phyloP scores from a whole-genome alignment of 2,797 vertebrate genomes.

The Urophycis tenuis region DNA sequence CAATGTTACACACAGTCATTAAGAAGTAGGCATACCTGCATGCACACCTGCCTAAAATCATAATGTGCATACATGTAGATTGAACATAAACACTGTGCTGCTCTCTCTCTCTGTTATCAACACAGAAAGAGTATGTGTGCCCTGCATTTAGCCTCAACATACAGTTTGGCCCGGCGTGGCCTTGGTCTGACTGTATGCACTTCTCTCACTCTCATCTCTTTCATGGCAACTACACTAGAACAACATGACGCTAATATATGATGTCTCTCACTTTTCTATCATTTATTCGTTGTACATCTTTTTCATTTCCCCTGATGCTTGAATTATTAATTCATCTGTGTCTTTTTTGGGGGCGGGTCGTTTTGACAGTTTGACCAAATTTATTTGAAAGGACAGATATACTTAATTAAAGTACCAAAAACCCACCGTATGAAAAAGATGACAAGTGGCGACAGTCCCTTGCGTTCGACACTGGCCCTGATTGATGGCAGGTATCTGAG shows the following conservation, averaged over 20 bases:
- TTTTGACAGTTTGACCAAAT: slow-evolving; percentile 1
- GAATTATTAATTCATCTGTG: not conserved
- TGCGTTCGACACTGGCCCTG: not conserved
- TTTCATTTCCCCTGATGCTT: not conserved
- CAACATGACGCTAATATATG: not conserved
- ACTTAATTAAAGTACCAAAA: not conserved
- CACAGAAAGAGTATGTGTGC: not conserved
- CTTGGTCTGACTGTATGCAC: not conserved
- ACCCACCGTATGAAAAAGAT: not conserved
- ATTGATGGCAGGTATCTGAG: not conserved
- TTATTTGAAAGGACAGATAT: not conserved
- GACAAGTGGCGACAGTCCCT: not conserved
- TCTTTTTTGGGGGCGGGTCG: not conserved
- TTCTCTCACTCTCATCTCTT: not conserved
- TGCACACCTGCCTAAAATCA: not conserved
- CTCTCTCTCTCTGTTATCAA: slow-evolving; percentile 1
- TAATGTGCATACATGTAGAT: not conserved
- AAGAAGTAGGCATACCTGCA: not conserved
- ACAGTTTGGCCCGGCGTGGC: not conserved
- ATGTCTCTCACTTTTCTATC: not conserved
- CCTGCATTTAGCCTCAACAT: not conserved
- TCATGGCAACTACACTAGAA: not conserved
- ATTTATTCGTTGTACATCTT: not conserved
- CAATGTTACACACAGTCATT: not conserved
- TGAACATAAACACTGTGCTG: not conserved